Conservation (phyloP, 2,888 invertebrate species). For the Drosophila monieri region DNA sequence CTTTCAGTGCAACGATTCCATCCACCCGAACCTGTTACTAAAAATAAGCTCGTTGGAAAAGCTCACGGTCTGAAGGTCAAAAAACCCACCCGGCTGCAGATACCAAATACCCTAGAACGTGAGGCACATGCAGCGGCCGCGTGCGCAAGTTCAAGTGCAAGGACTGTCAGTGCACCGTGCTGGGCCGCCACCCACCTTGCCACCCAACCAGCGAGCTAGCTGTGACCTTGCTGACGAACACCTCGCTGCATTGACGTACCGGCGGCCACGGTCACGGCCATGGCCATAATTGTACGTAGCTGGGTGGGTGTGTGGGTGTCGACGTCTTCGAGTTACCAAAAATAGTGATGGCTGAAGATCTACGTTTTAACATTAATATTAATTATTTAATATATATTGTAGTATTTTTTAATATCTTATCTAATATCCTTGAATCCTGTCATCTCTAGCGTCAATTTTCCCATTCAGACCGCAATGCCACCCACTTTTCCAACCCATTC, state of each 20-base stretch:
- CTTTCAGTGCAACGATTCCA: constrained; percentile 61
- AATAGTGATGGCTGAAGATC: constrained; percentile 1
- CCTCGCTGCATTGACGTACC: constrained; percentile 51
- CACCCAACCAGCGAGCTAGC: constrained; percentile 36
- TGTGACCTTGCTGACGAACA: constrained; percentile 13
- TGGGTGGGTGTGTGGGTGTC: constrained; percentile 31
- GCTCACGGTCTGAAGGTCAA: constrained; percentile 72
- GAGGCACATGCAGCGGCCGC: constrained; percentile 72
- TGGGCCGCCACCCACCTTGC: constrained; percentile 25
- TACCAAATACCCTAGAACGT: neutral
- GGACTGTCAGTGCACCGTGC: constrained; percentile 41
- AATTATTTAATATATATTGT: neutral
- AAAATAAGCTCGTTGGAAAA: constrained; percentile 72
- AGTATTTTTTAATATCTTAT: neutral
- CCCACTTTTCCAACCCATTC: neutral
- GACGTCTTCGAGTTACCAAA: constrained; percentile 11
- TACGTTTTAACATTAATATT: too few relatives aligned
- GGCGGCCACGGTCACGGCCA: constrained; percentile 51
- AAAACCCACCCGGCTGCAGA: constrained; percentile 49
- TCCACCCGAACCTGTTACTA: constrained; percentile 54
- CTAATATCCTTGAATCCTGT: constrained; percentile 1
- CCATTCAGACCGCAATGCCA: constrained; percentile 3
- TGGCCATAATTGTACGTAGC: constrained; percentile 10
- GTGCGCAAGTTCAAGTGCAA: constrained; percentile 81
- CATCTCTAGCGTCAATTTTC: constrained; percentile 9